Base-by-base conservation (phyloP, 2,113 vertebrate genomes). In the Zootoca vivipara region DNA sequence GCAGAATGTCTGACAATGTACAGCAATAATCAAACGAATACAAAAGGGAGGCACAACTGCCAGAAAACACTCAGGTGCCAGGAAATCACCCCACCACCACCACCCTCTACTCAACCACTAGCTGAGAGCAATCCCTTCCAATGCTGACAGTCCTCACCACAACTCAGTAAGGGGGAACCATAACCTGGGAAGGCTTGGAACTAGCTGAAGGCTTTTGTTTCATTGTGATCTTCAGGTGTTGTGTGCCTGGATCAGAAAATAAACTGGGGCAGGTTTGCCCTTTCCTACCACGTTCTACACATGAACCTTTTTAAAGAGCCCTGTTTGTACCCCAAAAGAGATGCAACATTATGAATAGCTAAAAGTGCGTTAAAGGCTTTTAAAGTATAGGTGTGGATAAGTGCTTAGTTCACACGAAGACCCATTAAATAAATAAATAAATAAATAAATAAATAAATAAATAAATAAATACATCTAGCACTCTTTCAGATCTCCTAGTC, bases 31-130 rank as follows among this genome's bases (percentile, higher is more conserved):
- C 30, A 16, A 52, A 78, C 22, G 75, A 8, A 58, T 56, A 78
- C 20, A 42, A 62, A 64, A 0, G 2, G 35, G 6, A 18, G 33
- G 28, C 0, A 0, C 30, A 33, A 75, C 12, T 6, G 30, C 82
- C 69, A 18, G n/a, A 84, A 87, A 75, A 4, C 0, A 0, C 1
- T 15, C 7, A 74, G 12, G 75, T 30, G n/a, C 3, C 35, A 82
- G 62, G 0, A 87, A 82, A 92, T 78, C 46, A 56, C 69, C 52
- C 52, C 64, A 9, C 38, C 6, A 46, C 26, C 42, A 28, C n/a
- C 56, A 73, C 79, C 40, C 20, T 42, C 40, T 67, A 22, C 3
- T 40, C 33, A 40, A 8, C 33, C n/a, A 20, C 35, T 85, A 56
- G 58, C 69, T 75, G 12, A 64, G 26, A 38, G 26, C 24, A 33